Percentiles rank a stretch among this genome's conserved stretches.
Evolutionary conservation across 1,140 invertebrate species (phyloP).

Genomic region (Eumeta japonica): DNA sequence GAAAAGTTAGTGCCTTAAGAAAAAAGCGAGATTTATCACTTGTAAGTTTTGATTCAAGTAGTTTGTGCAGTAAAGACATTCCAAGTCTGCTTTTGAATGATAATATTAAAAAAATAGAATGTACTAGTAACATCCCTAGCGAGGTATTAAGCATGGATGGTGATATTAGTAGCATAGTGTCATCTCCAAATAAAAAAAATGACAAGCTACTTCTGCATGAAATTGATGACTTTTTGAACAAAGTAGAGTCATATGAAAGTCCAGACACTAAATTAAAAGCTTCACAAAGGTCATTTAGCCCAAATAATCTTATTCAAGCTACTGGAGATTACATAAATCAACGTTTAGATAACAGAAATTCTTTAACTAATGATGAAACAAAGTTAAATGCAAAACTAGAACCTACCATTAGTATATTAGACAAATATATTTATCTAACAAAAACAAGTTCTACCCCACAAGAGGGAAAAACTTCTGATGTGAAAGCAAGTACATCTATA

Average conservation of each 20-base stretch:
- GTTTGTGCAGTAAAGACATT: conserved; percentile 11
- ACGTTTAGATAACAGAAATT: conserved; percentile 28
- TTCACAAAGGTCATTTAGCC: conserved; percentile 15
- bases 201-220: conserved; percentile 51
- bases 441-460: conserved; percentile 20
- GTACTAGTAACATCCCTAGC: too few relatives aligned
- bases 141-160: conserved; percentile 46
- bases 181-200: conserved; percentile 46
- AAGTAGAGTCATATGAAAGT: conserved; percentile 53
- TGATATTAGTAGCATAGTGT: conserved; percentile 42
- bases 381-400: conserved; percentile 34
- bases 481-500: background rate
- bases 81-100: conserved; percentile 19
- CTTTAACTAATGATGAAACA: conserved; percentile 24
- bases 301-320: conserved; percentile 42
- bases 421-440: conserved; percentile 50
- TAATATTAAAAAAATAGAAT: conserved; percentile 11
- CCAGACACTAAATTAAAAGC: conserved; percentile 29
- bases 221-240: conserved; percentile 58
- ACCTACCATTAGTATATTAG: conserved; percentile 32
- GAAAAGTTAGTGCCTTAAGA: conserved; percentile 20
- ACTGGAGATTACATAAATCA: conserved; percentile 37
- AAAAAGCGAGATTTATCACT: conserved; percentile 25
- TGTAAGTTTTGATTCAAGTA: conserved; percentile 28
- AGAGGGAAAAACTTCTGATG: background rate